These are phyloP conservation scores for Calyptomena viridis DNA, from an alignment of 2,113 vertebrate genomes.

Conservation along the genomic window DNA sequence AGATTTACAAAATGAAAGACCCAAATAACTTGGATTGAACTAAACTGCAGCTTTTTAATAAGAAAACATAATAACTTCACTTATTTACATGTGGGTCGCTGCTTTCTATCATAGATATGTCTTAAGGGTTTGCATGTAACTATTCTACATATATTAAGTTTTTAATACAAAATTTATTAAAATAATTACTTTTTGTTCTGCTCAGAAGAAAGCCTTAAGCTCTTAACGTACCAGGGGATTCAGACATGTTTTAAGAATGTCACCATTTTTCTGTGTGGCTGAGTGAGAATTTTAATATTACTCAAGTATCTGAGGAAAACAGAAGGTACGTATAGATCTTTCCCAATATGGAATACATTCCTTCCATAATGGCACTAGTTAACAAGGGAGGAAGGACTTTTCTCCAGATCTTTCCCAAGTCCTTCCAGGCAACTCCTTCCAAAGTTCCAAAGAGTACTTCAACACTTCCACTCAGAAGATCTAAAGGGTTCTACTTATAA, in stretches of 20 bases:
- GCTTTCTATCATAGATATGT: not conserved
- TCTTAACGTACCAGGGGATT: not conserved
- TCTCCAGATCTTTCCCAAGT: not conserved
- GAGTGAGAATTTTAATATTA: not conserved
- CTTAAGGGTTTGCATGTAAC: not conserved
- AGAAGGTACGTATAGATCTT: not conserved
- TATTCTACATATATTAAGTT: not conserved
- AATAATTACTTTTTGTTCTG: not conserved
- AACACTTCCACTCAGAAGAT: not conserved
- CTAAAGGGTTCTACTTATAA: conserved; percentile 11
- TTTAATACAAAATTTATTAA: not conserved
- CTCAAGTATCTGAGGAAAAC: not conserved
- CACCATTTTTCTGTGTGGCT: not conserved
- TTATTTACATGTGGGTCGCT: not conserved
- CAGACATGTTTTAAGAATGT: not conserved
- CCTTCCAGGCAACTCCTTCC: not conserved
- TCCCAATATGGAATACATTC: not conserved
- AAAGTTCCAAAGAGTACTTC: not conserved
- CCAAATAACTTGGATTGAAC: not conserved
- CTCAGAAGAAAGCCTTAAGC: not conserved
- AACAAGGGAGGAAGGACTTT: not conserved
- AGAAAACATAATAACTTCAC: not conserved
- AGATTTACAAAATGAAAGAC: not conserved
- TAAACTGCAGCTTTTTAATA: not conserved
- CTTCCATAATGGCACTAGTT: not conserved